phyloP scores from a whole-genome alignment of 2,113 vertebrate species.

The Lophura nycthemera region DNA sequence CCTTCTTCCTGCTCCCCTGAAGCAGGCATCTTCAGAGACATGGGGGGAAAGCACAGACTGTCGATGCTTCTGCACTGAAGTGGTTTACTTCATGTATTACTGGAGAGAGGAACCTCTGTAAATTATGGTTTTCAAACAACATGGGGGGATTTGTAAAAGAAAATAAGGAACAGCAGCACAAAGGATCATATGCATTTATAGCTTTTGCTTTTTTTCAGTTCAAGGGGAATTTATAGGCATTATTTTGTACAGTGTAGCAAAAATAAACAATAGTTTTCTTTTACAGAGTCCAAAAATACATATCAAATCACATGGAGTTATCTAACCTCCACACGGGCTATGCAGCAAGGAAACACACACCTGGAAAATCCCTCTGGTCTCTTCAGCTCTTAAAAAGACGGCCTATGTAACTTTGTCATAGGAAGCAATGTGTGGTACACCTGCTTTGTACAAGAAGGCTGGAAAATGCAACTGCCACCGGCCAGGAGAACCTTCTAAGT shows the following conservation, averaged over 20 bases:
- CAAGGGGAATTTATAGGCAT: background rate
- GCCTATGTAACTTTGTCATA: background rate
- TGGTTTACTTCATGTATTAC: conserved; percentile 15
- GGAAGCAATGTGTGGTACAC: background rate
- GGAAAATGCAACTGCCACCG: background rate
- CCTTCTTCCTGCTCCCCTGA: conserved; percentile 20
- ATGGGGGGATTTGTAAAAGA: background rate
- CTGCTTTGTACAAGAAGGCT: background rate
- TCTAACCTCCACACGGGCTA: background rate
- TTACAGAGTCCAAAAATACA: background rate
- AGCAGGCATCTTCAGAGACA: background rate
- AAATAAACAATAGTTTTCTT: background rate
- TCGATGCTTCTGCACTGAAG: background rate
- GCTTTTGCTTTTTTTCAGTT: background rate
- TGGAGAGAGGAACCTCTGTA: conserved; percentile 20
- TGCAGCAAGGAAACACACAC: background rate
- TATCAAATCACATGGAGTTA: background rate
- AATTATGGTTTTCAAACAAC: background rate
- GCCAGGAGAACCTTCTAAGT: background rate
- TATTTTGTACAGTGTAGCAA: background rate
- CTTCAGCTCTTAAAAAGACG: background rate
- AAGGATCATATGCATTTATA: background rate
- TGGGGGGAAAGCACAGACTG: background rate
- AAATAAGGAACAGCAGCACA: background rate
- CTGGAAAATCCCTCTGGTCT: background rate